Percentiles rank a stretch among this genome's conserved stretches.
These are phyloP conservation scores for Branchipolynoe longqiensis DNA, from an alignment of 2,888 invertebrate species.

Conservation along the genomic window DNA sequence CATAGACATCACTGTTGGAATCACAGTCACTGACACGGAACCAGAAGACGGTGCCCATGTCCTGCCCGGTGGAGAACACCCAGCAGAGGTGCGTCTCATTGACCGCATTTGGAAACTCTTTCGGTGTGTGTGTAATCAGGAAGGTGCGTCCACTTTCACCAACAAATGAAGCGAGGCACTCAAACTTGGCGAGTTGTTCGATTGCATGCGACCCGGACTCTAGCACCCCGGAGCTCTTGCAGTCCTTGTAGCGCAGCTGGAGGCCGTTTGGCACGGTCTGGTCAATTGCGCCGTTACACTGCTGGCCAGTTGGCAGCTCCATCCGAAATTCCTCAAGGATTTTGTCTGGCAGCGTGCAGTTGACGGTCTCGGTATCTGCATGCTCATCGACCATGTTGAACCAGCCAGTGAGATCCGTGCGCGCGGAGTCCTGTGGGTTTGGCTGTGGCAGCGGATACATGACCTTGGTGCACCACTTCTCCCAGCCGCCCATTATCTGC, in stretches of 20 bases:
- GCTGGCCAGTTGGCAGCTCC: conserved; percentile 9
- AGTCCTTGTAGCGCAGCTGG: conserved; percentile 13
- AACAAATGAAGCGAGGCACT: conserved; percentile 19
- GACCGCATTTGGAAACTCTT: conserved; percentile 18
- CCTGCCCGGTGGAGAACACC: conserved; percentile 42
- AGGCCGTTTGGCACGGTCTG: neutral
- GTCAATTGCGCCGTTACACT: neutral
- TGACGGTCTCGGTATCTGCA: neutral
- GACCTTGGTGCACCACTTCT: conserved; percentile 38
- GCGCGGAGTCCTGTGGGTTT: neutral
- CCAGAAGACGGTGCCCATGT: conserved; percentile 24
- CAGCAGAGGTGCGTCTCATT: conserved; percentile 49
- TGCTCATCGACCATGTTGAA: conserved; percentile 31
- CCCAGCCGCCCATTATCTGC: conserved; percentile 44
- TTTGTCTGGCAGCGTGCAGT: conserved; percentile 41
- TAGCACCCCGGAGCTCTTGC: neutral
- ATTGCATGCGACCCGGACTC: conserved; percentile 23
- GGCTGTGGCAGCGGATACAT: neutral
- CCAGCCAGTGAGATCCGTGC: conserved; percentile 45
- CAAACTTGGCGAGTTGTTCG: conserved; percentile 32
- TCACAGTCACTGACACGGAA: conserved; percentile 51
- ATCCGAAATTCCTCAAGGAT: conserved; percentile 36
- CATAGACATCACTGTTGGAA: conserved; percentile 46
- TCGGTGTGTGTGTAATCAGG: conserved; percentile 35
- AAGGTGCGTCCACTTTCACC: conserved; percentile 19